These are phyloP conservation scores for Melanotaenia parkinsoni DNA, from an alignment of 2,797 vertebrate genomes.

Conservation along the genomic window DNA sequence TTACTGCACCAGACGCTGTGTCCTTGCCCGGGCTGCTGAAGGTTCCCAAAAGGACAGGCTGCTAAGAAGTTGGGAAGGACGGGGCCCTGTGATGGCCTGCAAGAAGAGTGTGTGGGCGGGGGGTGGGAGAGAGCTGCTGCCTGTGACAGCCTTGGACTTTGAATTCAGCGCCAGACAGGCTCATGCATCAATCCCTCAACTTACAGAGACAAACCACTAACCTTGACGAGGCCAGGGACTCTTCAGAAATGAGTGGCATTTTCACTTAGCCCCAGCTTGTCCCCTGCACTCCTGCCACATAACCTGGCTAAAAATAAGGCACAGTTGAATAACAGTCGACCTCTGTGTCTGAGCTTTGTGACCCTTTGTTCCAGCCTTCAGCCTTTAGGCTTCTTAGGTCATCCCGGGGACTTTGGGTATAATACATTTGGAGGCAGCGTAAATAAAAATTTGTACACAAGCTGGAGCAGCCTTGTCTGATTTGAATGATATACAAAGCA, in stretches of 20 bases:
- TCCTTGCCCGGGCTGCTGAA: conserved; percentile 85
- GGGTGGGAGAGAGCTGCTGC: conserved; percentile 48
- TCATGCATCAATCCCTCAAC: conserved; percentile 88
- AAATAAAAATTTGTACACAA: conserved; percentile 46
- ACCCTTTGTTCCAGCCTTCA: conserved; percentile 58
- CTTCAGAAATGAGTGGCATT: conserved; percentile 85
- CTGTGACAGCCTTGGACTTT: conserved; percentile 84
- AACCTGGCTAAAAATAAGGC: conserved; percentile 80
- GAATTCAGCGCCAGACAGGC: conserved; percentile 85
- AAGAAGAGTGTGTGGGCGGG: conserved; percentile 55
- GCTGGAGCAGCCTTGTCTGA: conserved; percentile 18
- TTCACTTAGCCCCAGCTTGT: conserved; percentile 79
- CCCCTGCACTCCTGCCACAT: conserved; percentile 67
- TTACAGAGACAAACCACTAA: conserved; percentile 85
- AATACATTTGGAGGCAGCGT: conserved; percentile 17
- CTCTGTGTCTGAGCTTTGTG: conserved; percentile 59
- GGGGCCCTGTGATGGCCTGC: conserved; percentile 79
- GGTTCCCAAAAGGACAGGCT: conserved; percentile 86
- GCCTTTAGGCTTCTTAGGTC: conserved; percentile 59
- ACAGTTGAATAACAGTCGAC: conserved; percentile 70
- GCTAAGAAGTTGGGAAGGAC: conserved; percentile 87
- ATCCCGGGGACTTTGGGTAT: conserved; percentile 29
- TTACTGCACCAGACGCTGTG: conserved; percentile 84
- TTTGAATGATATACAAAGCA: conserved; percentile 8
- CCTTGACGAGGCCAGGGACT: conserved; percentile 82